Percentiles rank a stretch among this genome's conserved stretches.
Conservation (phyloP, 2,888 invertebrate genomes). For the Cantharis rufa region DNA sequence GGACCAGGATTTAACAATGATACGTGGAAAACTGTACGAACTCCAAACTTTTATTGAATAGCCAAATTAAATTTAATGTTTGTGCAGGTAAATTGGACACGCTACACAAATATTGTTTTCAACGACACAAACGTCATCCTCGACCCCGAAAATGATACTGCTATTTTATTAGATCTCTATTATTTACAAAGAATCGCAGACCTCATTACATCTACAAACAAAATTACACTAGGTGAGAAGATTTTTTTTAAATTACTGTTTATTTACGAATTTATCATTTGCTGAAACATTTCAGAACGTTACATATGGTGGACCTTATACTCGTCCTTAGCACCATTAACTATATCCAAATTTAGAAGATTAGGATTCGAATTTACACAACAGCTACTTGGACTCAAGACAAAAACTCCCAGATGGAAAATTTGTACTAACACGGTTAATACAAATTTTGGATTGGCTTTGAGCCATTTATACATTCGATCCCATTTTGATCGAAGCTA, state of each 20-base stretch:
- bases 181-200: slow-evolving; percentile 66
- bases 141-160: slow-evolving; percentile 57
- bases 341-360: slow-evolving; percentile 61
- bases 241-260: not conserved
- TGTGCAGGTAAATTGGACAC: slow-evolving; percentile 68
- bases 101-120: slow-evolving; percentile 64
- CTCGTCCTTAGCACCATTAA: slow-evolving; percentile 67
- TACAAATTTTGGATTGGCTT: slow-evolving; percentile 67
- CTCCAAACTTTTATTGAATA: slow-evolving; percentile 1
- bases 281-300: slow-evolving; percentile 58
- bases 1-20: slow-evolving; percentile 52
- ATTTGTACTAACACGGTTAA: slow-evolving; percentile 67
- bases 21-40: slow-evolving; percentile 58
- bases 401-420: slow-evolving; percentile 68
- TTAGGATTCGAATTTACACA: slow-evolving; percentile 69
- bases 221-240: slow-evolving; percentile 60
- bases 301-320: slow-evolving; percentile 75
- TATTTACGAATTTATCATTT: not conserved
- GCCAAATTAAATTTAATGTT: slow-evolving; percentile 18
- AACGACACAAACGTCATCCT: slow-evolving; percentile 60
- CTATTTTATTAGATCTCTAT: slow-evolving; percentile 69
- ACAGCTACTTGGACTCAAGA: slow-evolving; percentile 67
- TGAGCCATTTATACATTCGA: slow-evolving; percentile 68
- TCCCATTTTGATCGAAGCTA: slow-evolving; percentile 64
- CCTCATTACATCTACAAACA: slow-evolving; percentile 60